These are phyloP conservation scores for Gryon sp. DNA, from an alignment of 1,140 invertebrate species.

Conservation along the genomic window DNA sequence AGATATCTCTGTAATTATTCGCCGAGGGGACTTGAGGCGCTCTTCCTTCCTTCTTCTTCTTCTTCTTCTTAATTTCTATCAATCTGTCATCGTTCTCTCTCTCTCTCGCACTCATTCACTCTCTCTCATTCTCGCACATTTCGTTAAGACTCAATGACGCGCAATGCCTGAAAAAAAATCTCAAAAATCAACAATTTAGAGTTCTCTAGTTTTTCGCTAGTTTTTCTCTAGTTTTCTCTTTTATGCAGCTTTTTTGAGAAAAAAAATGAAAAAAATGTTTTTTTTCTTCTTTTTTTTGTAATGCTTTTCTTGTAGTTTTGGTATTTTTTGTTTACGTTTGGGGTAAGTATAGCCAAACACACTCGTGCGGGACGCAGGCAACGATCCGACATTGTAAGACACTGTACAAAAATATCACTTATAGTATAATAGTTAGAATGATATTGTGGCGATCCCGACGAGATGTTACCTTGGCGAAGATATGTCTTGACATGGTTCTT, in stretches of 20 bases:
- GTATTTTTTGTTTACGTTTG: constrained; percentile 16
- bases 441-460: constrained; percentile 68
- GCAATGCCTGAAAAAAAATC: constrained; percentile 50
- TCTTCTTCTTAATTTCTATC: no score
- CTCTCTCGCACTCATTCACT: constrained; percentile 3
- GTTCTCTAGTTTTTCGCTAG: no score
- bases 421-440: constrained; percentile 71
- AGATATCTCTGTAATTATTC: constrained; percentile 18
- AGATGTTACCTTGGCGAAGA: constrained; percentile 68
- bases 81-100: constrained; percentile 1
- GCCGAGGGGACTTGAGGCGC: constrained; percentile 23
- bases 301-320: not conserved
- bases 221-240: no score
- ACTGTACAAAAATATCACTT: constrained; percentile 78
- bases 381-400: constrained; percentile 75
- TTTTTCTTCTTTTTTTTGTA: constrained; percentile 5
- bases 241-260: not conserved
- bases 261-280: not conserved
- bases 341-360: constrained; percentile 61
- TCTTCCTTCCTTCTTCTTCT: no score
- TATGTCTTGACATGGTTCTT: constrained; percentile 76
- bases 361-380: constrained; percentile 70
- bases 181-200: no score
- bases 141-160: constrained; percentile 45
- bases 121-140: constrained; percentile 14